Base-by-base conservation (phyloP, 2,113 vertebrate genomes). In the Oryzias woworae region DNA sequence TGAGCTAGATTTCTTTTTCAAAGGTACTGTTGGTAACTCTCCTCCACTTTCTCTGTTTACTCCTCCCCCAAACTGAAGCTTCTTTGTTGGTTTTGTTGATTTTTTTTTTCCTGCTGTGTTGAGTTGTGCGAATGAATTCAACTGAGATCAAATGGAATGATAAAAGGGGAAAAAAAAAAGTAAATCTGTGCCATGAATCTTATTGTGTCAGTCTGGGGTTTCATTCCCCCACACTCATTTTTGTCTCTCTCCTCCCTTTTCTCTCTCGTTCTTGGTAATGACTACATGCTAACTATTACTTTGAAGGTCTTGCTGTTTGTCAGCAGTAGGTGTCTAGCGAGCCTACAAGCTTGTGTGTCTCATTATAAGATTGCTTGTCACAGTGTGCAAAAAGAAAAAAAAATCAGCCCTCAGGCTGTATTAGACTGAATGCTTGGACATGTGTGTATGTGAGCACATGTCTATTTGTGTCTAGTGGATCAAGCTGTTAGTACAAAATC, bases 401-500 rank as follows among this genome's bases (percentile, higher is more conserved):
- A 36, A 36, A 2, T 36, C 36, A 36, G 36, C 36, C 36, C 36
- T 36, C 8, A 36, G 36, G 36, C 36, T 36, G 36, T 12, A 36
- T 36, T 36, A 36, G 36, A 10, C 36, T 36, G 36, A 36, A 36
- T 36, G 36, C 36, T 36, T 68, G 56, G 67, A 49, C 54, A 57
- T 72, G 36, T 60, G 64, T 59, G 53, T 55, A 50, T 41, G 17
- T 24, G 41, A 58, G 50, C 28, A 45, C 61, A 53, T 47, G 64
- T 56, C 58, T 14, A 24, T 59, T 52, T 57, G 53, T 2, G 28
- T 69, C 66, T 58, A 57, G 73, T 54, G 69, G 75, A 73, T 84
- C 73, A 83, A 78, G 83, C 78, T 72, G 75, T 80, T 87, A 66
- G 67, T 66, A 69, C 58, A 62, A 74, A 73, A 60, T 78, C 51